Base-by-base conservation (phyloP, 2,888 invertebrate species). In the Chalcis sispes region DNA sequence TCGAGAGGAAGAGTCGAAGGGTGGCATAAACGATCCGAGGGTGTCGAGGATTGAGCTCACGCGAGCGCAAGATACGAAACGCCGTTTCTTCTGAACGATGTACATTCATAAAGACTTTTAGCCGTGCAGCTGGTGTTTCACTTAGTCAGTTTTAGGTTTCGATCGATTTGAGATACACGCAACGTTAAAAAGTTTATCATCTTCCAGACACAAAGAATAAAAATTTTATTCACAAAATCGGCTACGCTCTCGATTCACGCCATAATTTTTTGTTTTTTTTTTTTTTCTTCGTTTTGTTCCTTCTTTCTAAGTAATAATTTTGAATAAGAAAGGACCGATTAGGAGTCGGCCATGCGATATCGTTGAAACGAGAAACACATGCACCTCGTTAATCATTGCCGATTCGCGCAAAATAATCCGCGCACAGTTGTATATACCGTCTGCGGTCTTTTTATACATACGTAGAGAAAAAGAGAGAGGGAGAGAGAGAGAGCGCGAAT, bases 341-440 rank as follows among this genome's bases (percentile, higher is more conserved):
- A 58, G 40, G 25, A 59, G 20, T 18, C 32, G 18, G 23, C 15
- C 18, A 40, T 48, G 20, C 52, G 42, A 50, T 67, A 59, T 67
- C 10, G 40, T 20, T 27, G 50, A 7, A 15, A n/a, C 13, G 20
- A 18, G 40, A 23, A 40, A 59, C 76, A 76, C 76, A 59, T 76
- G 72, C 36, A 40, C n/a, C 71, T 66, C 66, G 61, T 76, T 76
- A 76, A 72, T 75, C 40, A 52, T 20, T 29, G 27, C 13, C 29
- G 58, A 15, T 15, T 20, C 46, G 36, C n/a, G 54, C n/a, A n/a
- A n/a, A n/a, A n/a, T n/a, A n/a, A n/a, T n/a, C n/a, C n/a, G n/a
- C n/a, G n/a, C n/a, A n/a, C n/a, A n/a, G n/a, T n/a, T n/a, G n/a
- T n/a, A n/a, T n/a, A n/a, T n/a, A n/a, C n/a, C n/a, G n/a, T n/a